These are phyloP conservation scores for Gobio gobio DNA, from an alignment of 2,113 vertebrate genomes.

Conservation along the genomic window DNA sequence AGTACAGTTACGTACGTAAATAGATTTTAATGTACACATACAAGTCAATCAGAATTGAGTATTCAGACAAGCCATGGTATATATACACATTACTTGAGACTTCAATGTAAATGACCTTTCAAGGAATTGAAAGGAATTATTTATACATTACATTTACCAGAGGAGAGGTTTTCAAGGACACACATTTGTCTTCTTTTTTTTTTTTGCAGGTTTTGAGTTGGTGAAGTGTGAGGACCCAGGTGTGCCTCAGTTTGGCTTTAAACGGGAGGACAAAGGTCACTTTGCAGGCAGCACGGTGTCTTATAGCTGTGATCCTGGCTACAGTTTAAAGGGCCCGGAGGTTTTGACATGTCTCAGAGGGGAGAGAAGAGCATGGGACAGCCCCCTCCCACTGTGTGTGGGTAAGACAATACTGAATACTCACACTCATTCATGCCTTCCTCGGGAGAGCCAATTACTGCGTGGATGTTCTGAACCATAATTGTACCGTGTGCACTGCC, in stretches of 20 bases:
- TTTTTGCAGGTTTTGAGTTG: conserved; percentile 87
- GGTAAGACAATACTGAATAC: conserved; percentile 76
- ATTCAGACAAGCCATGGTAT: no score
- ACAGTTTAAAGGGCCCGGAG: conserved; percentile 84
- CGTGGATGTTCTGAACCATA: no score
- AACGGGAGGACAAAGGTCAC: conserved; percentile 92
- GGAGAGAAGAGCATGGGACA: conserved; percentile 93
- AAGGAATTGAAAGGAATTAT: no score
- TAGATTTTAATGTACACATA: neutral
- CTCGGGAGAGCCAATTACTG: no score
- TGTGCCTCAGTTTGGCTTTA: conserved; percentile 91
- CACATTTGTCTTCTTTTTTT: neutral
- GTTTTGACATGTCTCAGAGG: conserved; percentile 89
- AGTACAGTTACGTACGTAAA: neutral
- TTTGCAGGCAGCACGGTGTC: conserved; percentile 93
- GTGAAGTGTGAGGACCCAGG: conserved; percentile 97
- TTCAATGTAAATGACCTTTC: no score
- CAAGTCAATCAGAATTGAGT: no score
- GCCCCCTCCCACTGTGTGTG: conserved; percentile 87
- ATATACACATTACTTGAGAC: no score
- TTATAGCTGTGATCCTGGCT: conserved; percentile 93
- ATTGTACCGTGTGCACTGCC: no score
- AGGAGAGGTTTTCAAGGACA: neutral
- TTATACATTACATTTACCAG: no score
- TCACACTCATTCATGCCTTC: neutral